Evolutionary conservation across 2,797 vertebrate species (phyloP).

Genomic region (Lophotriccus pileatus): DNA sequence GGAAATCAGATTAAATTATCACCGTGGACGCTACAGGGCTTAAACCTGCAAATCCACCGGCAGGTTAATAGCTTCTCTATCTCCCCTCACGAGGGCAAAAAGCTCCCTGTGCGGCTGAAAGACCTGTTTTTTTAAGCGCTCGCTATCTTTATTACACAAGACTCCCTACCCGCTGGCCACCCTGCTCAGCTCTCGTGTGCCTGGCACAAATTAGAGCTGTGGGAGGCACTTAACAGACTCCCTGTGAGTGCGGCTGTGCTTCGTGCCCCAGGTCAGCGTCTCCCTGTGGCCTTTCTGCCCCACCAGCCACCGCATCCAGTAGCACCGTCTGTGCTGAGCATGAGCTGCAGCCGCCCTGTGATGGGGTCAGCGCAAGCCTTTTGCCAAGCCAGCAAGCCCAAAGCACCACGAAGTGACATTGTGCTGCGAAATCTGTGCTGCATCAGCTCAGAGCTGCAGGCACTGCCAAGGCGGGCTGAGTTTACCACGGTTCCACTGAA

Average conservation of each 20-base stretch:
- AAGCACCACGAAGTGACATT: background rate
- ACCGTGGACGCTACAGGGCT: background rate
- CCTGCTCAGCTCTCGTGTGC: background rate
- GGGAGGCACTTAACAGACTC: background rate
- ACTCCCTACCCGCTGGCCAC: background rate
- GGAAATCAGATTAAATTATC: background rate
- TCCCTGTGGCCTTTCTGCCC: background rate
- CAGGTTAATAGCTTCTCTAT: background rate
- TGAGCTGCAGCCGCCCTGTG: accelerated
- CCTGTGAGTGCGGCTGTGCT: background rate
- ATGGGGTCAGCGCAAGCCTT: background rate
- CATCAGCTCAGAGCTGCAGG: background rate
- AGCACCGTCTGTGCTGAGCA: background rate
- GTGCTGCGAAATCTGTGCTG: background rate
- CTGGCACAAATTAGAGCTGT: background rate
- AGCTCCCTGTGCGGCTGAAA: background rate
- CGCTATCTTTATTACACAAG: background rate
- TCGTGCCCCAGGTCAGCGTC: background rate
- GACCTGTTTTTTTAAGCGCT: background rate
- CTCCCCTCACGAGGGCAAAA: background rate
- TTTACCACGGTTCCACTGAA: background rate
- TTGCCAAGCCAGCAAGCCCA: background rate
- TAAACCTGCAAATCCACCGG: background rate
- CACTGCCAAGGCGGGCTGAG: background rate
- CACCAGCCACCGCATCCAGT: background rate